Evolutionary conservation across 2,797 vertebrate genomes (phyloP), one percentile per base, ranked within the genome.

Genomic region (Microchirus variegatus): DNA sequence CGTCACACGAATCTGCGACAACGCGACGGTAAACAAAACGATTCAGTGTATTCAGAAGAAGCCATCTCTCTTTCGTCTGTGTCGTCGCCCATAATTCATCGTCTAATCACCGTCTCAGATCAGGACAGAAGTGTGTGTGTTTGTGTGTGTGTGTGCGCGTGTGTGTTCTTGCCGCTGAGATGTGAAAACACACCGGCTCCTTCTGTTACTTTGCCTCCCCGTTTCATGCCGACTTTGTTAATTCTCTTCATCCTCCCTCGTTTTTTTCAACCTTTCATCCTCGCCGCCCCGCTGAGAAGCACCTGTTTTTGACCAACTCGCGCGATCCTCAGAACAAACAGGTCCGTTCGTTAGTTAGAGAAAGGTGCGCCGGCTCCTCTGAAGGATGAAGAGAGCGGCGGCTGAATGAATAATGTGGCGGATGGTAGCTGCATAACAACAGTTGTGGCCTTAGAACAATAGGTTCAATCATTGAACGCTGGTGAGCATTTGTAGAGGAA

Each of bases 381-480:
- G 86, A 90, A 85, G 73, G 64, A 73, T 71, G 78, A 55, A 36
- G 64, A 80, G 83, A 79, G 85, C 82, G 79, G 74, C 73, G 78
- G 59, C 76, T 82, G 88, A 87, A 90, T 89, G 78, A 81, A 70
- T 86, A 87, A 91, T 87, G 75, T 82, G 83, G 81, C 67, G 77
- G 83, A 82, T 80, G 81, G 74, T 75, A 12, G 84, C 87, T 80
- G 90, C 87, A 87, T 90, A 79, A 88, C 82, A 89, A 86, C 80
- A 78, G 72, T 71, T 47, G n/a, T 53, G 65, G 63, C 63, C 54
- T 67, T 62, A 72, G 69, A 90, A 84, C 82, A 89, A 86, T 75
- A 74, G 74, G 59, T 68, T 51, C 73, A 67, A 83, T 75, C 63
- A 19, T 6, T 6, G 26, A 22, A 11, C 41, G 47, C 31, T 47